Conservation (phyloP, 2,113 vertebrate genomes). For the Hydrolagus affinis region DNA sequence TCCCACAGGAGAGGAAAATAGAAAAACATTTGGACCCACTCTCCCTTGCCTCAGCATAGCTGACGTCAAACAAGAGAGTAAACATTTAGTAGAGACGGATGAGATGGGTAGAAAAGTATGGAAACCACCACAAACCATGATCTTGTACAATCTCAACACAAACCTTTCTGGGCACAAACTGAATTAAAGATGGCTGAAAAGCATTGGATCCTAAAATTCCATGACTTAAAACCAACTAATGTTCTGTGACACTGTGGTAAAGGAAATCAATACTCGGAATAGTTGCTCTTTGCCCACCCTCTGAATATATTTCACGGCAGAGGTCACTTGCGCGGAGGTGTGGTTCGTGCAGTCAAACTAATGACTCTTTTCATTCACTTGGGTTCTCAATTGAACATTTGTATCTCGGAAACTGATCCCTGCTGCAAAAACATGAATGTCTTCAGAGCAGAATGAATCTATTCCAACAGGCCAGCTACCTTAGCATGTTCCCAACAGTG, state of each 20-base stretch:
- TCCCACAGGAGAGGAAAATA: no score
- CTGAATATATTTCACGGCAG: background rate
- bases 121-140: no score
- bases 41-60: no score
- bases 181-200: background rate
- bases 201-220: background rate
- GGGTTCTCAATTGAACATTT: background rate
- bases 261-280: background rate
- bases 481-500: background rate
- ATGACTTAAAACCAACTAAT: background rate
- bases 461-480: background rate
- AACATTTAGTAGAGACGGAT: no score
- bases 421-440: background rate
- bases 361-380: background rate
- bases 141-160: no score
- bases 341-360: background rate
- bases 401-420: background rate
- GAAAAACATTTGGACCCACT: no score
- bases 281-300: background rate
- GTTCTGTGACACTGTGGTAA: background rate
- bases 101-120: no score
- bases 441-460: background rate
- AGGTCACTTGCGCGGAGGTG: background rate
- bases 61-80: no score
- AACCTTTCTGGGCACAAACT: background rate